Evolutionary conservation across 2,888 invertebrate genomes (phyloP).

Genomic region (Carpatolechia fugitivella): DNA sequence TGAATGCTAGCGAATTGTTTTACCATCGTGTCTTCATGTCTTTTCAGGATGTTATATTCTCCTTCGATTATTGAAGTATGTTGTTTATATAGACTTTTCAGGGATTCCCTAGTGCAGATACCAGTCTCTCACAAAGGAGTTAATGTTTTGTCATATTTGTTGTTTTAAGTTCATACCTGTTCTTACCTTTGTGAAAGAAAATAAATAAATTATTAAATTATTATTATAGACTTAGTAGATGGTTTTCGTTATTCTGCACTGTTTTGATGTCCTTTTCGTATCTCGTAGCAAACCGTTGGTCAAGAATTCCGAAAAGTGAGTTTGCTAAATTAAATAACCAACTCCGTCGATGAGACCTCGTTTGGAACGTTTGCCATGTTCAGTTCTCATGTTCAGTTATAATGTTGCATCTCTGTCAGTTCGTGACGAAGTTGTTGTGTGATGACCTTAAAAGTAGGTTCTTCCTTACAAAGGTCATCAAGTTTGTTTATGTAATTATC

Average conservation of each 20-base stretch:
- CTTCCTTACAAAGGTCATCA: neutral
- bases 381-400: neutral
- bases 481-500: neutral
- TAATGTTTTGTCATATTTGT: no score
- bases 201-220: no score
- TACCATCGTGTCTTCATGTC: neutral
- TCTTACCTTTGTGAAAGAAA: no score
- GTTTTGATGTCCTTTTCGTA: neutral
- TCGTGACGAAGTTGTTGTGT: neutral
- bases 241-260: neutral
- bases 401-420: neutral
- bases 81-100: neutral
- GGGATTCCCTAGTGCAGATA: no score
- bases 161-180: no score
- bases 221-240: neutral
- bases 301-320: neutral
- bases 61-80: constrained; percentile 1
- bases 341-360: constrained; percentile 3
- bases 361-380: neutral
- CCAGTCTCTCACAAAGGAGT: no score
- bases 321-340: neutral
- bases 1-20: neutral
- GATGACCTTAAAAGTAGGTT: no score
- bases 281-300: neutral
- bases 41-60: neutral